phyloP scores from a whole-genome alignment of 2,888 invertebrate species.

The Synergus laeviventris region DNA sequence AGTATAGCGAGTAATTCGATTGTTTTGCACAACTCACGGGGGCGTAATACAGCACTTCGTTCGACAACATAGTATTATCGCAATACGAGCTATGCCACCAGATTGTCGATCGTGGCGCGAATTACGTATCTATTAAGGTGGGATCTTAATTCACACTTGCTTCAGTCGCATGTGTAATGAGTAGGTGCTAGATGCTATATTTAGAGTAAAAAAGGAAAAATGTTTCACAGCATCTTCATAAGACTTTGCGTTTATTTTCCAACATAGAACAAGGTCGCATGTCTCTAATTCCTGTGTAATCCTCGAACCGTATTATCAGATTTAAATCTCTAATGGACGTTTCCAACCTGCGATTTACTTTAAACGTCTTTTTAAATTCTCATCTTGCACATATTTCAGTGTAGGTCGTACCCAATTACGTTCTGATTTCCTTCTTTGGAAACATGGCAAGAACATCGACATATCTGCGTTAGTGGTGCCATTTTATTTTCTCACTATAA shows the following conservation, averaged over 20 bases:
- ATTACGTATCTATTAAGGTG: conserved; percentile 49
- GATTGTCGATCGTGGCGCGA: conserved; percentile 49
- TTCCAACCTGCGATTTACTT: conserved; percentile 7
- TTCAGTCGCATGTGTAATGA: conserved; percentile 39
- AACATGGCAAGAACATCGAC: too few relatives aligned
- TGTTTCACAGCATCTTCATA: background rate
- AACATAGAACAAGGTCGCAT: conserved; percentile 11
- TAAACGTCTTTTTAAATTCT: background rate
- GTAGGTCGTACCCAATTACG: background rate
- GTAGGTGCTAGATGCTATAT: conserved; percentile 13
- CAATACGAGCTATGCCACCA: conserved; percentile 44
- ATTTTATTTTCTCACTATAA: background rate
- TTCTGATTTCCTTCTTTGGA: background rate
- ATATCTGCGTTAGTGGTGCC: too few relatives aligned
- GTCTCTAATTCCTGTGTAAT: background rate
- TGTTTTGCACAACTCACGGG: conserved; percentile 50
- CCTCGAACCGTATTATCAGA: conserved; percentile 5
- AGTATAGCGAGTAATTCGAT: conserved; percentile 56
- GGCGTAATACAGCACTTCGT: conserved; percentile 46
- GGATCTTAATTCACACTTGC: conserved; percentile 42
- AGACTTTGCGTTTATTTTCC: background rate
- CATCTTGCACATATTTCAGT: background rate
- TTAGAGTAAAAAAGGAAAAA: background rate
- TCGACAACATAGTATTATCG: conserved; percentile 50
- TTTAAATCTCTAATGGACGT: conserved; percentile 9